Percentiles rank a stretch among this genome's conserved stretches.
Evolutionary conservation across 35 echinoderm and acorn worm genomes (phyloP).

Genomic region (Diadema setosum): DNA sequence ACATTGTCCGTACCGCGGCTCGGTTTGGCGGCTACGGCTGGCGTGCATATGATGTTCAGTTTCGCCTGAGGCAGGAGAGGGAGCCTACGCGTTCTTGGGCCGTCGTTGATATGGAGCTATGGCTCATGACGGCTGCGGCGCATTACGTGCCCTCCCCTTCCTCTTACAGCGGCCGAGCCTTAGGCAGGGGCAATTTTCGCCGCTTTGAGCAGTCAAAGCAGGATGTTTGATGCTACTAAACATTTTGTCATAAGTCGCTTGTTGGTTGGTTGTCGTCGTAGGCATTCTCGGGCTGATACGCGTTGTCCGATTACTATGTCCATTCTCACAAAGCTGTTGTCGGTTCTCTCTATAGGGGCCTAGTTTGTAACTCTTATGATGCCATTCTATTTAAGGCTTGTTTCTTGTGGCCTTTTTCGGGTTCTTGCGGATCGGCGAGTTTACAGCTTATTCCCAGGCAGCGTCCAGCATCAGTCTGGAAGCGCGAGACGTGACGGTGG

Average conservation of each 20-base stretch:
- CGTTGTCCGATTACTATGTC: neutral
- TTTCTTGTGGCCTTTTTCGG: neutral
- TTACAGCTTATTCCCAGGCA: neutral
- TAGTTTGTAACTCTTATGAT: neutral
- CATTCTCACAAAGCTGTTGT: neutral
- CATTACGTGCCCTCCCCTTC: no score
- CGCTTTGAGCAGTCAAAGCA: no score
- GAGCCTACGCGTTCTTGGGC: no score
- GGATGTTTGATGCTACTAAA: neutral
- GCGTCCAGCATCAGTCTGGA: neutral
- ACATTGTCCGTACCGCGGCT: no score
- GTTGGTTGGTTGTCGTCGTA: neutral
- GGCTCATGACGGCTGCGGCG: no score
- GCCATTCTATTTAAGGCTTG: neutral
- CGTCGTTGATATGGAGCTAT: no score
- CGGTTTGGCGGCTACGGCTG: no score
- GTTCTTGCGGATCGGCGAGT: neutral
- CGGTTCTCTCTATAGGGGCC: neutral
- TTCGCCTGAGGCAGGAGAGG: no score
- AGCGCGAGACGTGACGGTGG: neutral
- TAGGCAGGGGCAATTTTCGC: no score
- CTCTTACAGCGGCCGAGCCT: no score
- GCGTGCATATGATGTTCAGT: no score
- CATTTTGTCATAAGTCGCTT: neutral
- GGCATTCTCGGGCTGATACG: neutral